These are phyloP conservation scores for Brachionus rotundiformis DNA, from an alignment of 1,140 invertebrate genomes.

Conservation along the genomic window DNA sequence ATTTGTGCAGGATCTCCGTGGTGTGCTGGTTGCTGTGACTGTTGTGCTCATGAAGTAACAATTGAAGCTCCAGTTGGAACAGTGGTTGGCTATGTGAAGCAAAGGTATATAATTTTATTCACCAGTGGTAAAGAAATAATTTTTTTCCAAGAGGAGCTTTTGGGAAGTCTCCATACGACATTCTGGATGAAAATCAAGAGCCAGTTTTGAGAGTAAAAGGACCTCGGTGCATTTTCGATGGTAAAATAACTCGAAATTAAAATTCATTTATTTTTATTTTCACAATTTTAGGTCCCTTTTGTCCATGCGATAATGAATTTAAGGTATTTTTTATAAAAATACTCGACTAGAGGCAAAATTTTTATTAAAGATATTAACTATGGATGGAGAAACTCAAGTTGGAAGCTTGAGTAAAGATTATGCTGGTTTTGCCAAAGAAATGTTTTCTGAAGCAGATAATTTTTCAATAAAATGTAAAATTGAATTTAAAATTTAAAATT, in stretches of 20 bases:
- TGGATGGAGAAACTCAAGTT: constrained; percentile 10
- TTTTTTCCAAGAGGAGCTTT: not conserved
- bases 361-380: not conserved
- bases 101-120: constrained; percentile 53
- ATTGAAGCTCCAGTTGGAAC: constrained; percentile 57
- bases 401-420: not conserved
- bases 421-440: constrained; percentile 11
- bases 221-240: not conserved
- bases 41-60: constrained; percentile 55
- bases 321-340: not conserved
- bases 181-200: constrained; percentile 1
- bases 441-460: not conserved
- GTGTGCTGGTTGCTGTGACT: constrained; percentile 54
- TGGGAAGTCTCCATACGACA: not conserved
- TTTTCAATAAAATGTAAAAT: constrained; percentile 9
- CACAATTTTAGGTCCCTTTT: not conserved
- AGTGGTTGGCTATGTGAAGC: constrained; percentile 56
- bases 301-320: constrained; percentile 36
- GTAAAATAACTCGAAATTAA: too few species aligned
- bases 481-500: not conserved
- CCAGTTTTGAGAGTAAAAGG: not conserved
- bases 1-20: constrained; percentile 54
- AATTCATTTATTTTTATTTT: too few species aligned
- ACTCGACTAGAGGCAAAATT: not conserved
- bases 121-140: not conserved